These are phyloP conservation scores for Pygathrix nemaeus DNA, from an alignment of 2,113 vertebrate genomes.

Conservation along the genomic window DNA sequence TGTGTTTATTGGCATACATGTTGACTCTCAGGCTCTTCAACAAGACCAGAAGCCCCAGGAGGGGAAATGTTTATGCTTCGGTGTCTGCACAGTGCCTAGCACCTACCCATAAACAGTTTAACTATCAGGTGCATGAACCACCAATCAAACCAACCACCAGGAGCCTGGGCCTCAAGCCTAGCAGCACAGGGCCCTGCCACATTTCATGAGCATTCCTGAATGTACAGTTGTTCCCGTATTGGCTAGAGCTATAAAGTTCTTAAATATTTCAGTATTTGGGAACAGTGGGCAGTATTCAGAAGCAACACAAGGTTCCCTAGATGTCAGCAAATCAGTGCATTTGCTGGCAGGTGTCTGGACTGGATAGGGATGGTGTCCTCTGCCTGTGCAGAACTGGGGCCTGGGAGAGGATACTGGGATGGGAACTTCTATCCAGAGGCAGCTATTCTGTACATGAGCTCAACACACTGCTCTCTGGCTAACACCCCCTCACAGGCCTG, in stretches of 20 bases:
- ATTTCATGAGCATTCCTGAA: background rate
- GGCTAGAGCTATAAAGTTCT: background rate
- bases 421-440: no score
- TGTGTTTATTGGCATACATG: background rate
- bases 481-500: background rate
- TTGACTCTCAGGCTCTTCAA: background rate
- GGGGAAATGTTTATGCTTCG: background rate
- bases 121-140: background rate
- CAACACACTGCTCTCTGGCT: background rate
- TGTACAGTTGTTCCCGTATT: background rate
- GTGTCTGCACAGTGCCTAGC: background rate
- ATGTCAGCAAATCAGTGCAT: fast-evolving
- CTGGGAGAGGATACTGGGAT: fast-evolving
- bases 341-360: background rate
- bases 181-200: background rate
- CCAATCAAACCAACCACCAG: background rate
- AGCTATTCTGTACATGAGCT: background rate
- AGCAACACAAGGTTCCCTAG: background rate
- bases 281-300: background rate
- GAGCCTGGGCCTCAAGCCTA: background rate
- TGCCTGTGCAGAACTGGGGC: background rate
- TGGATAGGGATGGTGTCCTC: fast-evolving
- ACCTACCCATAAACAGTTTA: background rate
- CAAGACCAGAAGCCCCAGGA: background rate
- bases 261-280: background rate